Conservation (phyloP, 2,888 invertebrate genomes). For the Argyra leucocephala region DNA sequence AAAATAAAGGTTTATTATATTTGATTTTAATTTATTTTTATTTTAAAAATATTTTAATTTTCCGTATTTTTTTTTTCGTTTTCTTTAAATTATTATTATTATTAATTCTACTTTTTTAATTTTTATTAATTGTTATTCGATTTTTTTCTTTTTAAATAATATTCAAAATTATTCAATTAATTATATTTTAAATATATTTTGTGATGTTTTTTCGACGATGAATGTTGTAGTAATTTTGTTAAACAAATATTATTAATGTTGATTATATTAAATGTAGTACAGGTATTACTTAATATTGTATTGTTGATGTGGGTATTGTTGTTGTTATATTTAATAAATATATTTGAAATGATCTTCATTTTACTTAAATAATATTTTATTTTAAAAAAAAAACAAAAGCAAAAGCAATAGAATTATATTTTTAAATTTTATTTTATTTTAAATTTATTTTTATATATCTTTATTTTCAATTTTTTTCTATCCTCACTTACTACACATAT, state of each 20-base stretch:
- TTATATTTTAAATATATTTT: neutral
- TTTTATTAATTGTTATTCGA: neutral
- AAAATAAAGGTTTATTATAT: neutral
- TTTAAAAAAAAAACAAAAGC: no score
- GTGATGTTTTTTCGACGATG: neutral
- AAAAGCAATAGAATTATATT: no score
- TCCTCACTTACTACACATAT: no score
- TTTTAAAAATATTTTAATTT: neutral
- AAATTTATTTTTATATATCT: no score
- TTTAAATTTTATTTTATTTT: no score
- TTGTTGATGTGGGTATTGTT: no score
- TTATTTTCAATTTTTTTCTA: no score
- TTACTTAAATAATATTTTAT: neutral
- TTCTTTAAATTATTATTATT: neutral
- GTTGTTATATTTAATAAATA: neutral
- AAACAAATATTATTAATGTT: neutral
- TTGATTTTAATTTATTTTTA: neutral
- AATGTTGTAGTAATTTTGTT: neutral
- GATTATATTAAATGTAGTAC: neutral
- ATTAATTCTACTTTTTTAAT: neutral
- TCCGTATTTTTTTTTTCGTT: neutral
- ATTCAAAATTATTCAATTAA: no score
- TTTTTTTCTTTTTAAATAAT: no score
- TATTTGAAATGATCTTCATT: neutral
- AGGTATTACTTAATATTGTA: neutral